Percentiles rank a stretch among this genome's conserved stretches.
phyloP scores from a whole-genome alignment of 2,113 vertebrate genomes.

The Tursiops truncatus region DNA sequence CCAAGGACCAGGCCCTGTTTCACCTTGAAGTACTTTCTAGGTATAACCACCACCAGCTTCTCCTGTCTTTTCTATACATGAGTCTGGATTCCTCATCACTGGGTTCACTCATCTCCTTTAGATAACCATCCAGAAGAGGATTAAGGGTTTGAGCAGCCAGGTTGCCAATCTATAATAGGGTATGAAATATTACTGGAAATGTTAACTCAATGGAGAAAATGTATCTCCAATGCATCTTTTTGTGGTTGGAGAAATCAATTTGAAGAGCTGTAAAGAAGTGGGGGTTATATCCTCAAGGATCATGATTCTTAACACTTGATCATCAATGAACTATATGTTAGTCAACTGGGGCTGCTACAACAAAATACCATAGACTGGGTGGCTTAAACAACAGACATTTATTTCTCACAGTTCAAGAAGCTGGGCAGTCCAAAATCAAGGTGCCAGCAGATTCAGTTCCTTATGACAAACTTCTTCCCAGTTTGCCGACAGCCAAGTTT shows the following conservation, averaged over 20 bases:
- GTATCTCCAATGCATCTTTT: background rate
- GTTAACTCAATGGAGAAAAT: background rate
- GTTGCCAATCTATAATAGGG: rapidly evolving
- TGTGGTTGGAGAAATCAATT: background rate
- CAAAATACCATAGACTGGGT: background rate
- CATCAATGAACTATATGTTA: background rate
- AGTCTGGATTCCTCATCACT: background rate
- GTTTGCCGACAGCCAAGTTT: background rate
- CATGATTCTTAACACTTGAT: background rate
- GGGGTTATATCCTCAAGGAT: background rate
- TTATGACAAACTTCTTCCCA: background rate
- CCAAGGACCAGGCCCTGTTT: background rate
- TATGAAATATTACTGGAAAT: background rate
- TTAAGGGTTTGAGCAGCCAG: background rate
- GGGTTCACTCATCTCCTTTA: background rate
- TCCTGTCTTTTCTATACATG: background rate
- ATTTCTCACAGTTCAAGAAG: background rate
- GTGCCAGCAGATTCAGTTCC: background rate
- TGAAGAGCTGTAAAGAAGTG: background rate
- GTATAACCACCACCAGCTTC: background rate
- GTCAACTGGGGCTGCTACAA: background rate
- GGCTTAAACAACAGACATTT: background rate
- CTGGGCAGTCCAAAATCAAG: background rate
- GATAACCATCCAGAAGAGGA: background rate
- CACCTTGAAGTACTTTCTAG: background rate